Conservation (phyloP, 2,113 vertebrate genomes). For the Haemorhous mexicanus region DNA sequence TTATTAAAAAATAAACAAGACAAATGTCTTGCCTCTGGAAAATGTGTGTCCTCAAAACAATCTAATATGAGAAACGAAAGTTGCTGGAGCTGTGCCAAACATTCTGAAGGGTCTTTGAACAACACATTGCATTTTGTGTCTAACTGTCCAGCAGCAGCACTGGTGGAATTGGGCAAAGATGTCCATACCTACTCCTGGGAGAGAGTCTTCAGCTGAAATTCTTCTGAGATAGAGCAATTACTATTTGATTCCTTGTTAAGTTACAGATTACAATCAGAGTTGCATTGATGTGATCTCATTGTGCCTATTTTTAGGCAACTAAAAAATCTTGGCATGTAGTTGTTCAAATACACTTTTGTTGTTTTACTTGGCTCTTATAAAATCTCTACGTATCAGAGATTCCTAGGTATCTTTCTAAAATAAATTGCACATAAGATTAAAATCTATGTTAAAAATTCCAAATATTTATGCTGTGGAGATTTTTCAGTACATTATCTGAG, state of each 20-base stretch:
- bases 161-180: background rate
- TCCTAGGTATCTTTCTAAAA: background rate
- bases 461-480: background rate
- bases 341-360: background rate
- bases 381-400: background rate
- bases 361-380: background rate
- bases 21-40: background rate
- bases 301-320: background rate
- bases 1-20: background rate
- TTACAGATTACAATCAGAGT: background rate
- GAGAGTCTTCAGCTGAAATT: background rate
- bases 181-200: background rate
- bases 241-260: background rate
- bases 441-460: accelerated
- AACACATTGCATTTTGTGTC: background rate
- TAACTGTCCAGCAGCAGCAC: background rate
- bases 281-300: background rate
- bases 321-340: background rate
- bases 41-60: background rate
- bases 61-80: background rate
- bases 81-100: background rate
- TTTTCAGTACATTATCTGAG: background rate
- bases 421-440: background rate
- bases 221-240: background rate
- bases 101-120: background rate